Evolutionary conservation across 2,888 invertebrate genomes (phyloP), one percentile per base, ranked within the genome.

Genomic region (Myathropa florea): DNA sequence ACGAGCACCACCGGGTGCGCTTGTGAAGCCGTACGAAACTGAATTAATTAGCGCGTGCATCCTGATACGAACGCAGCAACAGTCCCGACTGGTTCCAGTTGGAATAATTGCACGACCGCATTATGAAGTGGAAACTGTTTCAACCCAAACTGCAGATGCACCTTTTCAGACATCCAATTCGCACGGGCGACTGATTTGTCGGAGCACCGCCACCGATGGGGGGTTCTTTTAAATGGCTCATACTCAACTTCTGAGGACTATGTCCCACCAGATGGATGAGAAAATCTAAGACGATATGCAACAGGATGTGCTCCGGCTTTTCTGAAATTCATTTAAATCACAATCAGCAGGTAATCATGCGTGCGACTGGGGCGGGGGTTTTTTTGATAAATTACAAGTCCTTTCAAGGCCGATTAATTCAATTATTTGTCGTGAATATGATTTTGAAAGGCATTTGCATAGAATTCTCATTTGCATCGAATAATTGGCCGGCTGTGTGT

Each of bases 51-150:
- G 7, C 18, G 46, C 18, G 18, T 46, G 46, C 46, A 46, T 46
- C 18, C 46, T 18, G 46, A n/a, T 1, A 7, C 46, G 46, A 0
- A 18, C 18, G 18, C 46, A 46, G 46, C 46, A 18, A 18, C 46
- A 18, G 46, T 18, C 7, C 46, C 7, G 46, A 1, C 18, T 21
- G 18, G 28, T 75, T 65, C 26, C 36, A 75, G 39, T 64, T 33
- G 64, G 18, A 39, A 33, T 64, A 57, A 64, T 73, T 73, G 36
- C 24, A 14, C 36, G 36, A 64, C 36, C 33, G 24, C 26, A 64
- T n/a, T 75, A 57, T n/a, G 57, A 64, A 36, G 55, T 33, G n/a
- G 14, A 65, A 39, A 59, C 26, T 36, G 24, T 26, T 33, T 67
- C 55, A 14, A 18, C 30, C 30, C 55, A 55, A 33, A 64, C 26